Evolutionary conservation across 2,113 vertebrate genomes (phyloP).

Genomic region (Anas platyrhynchos): DNA sequence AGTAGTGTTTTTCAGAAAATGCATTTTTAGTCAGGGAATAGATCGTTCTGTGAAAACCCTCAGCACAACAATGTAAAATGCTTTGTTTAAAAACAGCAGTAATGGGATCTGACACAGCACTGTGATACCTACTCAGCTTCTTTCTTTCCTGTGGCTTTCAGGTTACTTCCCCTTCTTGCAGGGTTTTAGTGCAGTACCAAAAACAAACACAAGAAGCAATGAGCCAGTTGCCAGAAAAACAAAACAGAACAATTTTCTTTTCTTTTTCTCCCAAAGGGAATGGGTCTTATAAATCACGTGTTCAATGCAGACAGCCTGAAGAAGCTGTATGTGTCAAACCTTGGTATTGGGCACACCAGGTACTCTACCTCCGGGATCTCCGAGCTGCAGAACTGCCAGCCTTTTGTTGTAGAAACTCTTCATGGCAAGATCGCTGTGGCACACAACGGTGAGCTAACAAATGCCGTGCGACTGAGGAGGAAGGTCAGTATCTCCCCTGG

Average conservation of each 20-base stretch:
- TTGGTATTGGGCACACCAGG: conserved; percentile 95
- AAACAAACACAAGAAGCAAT: background rate
- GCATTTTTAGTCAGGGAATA: background rate
- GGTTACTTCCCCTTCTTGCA: background rate
- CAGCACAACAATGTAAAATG: background rate
- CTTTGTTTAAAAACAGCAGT: background rate
- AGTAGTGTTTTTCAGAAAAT: background rate
- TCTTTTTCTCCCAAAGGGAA: conserved; percentile 81
- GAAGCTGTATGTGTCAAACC: conserved; percentile 91
- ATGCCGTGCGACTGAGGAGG: conserved; percentile 85
- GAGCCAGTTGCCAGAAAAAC: background rate
- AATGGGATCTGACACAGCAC: background rate
- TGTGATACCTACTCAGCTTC: background rate
- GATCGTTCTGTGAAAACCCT: background rate
- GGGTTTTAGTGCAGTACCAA: background rate
- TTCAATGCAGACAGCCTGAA: conserved; percentile 90
- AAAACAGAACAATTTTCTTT: background rate
- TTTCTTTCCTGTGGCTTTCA: background rate
- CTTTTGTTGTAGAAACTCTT: conserved; percentile 97
- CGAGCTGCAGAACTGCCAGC: conserved; percentile 97
- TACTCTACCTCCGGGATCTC: conserved; percentile 95
- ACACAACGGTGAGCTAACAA: conserved; percentile 95
- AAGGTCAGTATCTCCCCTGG: conserved; percentile 77
- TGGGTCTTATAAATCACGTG: conserved; percentile 93
- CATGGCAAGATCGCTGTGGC: conserved; percentile 97